These are phyloP conservation scores for Synanthedon formicaeformis DNA, from an alignment of 2,888 invertebrate genomes.

Conservation along the genomic window DNA sequence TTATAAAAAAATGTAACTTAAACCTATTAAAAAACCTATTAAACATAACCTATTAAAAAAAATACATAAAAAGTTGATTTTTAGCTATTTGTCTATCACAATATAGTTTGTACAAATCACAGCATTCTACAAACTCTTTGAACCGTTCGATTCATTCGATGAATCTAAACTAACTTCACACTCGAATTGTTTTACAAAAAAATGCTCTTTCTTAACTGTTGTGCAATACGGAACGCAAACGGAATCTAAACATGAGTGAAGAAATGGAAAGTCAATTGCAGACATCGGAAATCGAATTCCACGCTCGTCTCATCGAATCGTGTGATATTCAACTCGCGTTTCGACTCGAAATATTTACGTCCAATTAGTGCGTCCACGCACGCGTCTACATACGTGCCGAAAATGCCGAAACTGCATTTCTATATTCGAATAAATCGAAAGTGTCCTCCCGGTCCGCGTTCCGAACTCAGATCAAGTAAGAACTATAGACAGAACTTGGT, in stretches of 20 bases:
- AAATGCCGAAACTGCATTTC: conserved; percentile 15
- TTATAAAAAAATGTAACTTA: too few relatives aligned
- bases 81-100: too few relatives aligned
- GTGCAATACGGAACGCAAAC: conserved; percentile 22
- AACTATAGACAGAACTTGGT: too few relatives aligned
- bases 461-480: conserved; percentile 10
- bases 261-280: conserved; percentile 51
- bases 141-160: background rate
- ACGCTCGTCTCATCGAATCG: conserved; percentile 8
- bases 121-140: background rate
- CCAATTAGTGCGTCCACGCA: conserved; percentile 14
- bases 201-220: conserved; percentile 15
- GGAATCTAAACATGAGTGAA: conserved; percentile 29
- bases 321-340: conserved; percentile 33
- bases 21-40: too few relatives aligned
- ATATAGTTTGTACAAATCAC: too few relatives aligned
- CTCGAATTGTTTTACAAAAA: background rate
- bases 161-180: background rate
- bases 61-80: too few relatives aligned
- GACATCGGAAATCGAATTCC: conserved; percentile 13
- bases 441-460: conserved; percentile 29
- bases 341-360: conserved; percentile 10
- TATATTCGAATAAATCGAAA: conserved; percentile 34
- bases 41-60: too few relatives aligned
- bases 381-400: conserved; percentile 10